A percentile compares a stretch with the other conserved stretches of the same genome.
Conservation (phyloP, 2,113 vertebrate species). For the Ranitomeya imitator region DNA sequence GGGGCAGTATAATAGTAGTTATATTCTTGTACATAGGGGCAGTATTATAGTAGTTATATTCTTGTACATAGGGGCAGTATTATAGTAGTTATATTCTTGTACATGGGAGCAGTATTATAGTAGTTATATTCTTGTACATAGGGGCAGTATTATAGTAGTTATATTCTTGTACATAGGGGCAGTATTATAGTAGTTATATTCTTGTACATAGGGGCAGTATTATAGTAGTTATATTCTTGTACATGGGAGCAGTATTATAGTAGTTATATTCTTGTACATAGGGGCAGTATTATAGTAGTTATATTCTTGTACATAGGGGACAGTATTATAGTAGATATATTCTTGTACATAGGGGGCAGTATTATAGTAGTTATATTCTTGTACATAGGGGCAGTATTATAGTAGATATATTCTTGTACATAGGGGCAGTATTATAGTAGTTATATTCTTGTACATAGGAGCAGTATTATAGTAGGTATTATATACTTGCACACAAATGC, state of each 20-base stretch:
- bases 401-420: conserved; percentile 10
- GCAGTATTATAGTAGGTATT: not conserved
- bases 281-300: not conserved
- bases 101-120: conserved; percentile 16
- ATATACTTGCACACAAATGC: not conserved
- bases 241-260: not conserved
- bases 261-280: conserved; percentile 5
- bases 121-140: conserved; percentile 15
- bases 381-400: conserved; percentile 6
- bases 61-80: not conserved
- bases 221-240: not conserved
- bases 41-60: conserved; percentile 17
- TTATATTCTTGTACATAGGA: not conserved
- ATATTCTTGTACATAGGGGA: too few species aligned
- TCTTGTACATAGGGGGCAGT: too few species aligned
- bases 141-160: conserved; percentile 14
- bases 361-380: conserved; percentile 25
- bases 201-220: not conserved
- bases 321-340: too few species aligned
- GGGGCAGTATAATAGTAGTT: not conserved
- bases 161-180: not conserved
- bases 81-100: conserved; percentile 14
- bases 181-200: not conserved
- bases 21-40: conserved; percentile 5
- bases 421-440: conserved; percentile 1